phyloP scores from a whole-genome alignment of 2,888 invertebrate species.

The Camponotus fellah region DNA sequence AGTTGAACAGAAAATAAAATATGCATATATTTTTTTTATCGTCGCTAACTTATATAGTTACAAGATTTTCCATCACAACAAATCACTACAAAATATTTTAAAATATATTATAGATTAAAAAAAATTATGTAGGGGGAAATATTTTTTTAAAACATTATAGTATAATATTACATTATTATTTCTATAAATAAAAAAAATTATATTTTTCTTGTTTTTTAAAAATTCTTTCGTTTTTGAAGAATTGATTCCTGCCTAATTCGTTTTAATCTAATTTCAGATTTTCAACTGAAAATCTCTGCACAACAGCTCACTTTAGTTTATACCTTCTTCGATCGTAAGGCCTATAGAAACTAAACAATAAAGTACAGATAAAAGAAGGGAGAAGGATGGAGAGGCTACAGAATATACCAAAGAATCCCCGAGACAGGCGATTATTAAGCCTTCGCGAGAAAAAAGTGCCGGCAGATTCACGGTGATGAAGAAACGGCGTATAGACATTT shows the following conservation, averaged over 20 bases:
- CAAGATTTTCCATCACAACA: background rate
- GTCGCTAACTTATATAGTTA: background rate
- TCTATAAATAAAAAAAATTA: background rate
- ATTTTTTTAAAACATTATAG: background rate
- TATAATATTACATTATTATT: background rate
- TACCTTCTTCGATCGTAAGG: background rate
- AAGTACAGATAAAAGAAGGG: constrained; percentile 12
- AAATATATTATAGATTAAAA: background rate
- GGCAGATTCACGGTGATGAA: constrained; percentile 63
- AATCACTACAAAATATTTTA: background rate
- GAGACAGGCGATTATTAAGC: constrained; percentile 53
- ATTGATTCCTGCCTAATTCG: background rate
- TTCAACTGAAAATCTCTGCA: background rate
- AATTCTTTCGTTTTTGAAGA: background rate
- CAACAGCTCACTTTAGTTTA: constrained; percentile 16
- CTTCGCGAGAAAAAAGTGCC: constrained; percentile 36
- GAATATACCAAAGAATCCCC: constrained; percentile 29
- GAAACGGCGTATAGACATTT: constrained; percentile 62
- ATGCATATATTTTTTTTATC: background rate
- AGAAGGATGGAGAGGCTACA: constrained; percentile 1
- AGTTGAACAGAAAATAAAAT: background rate
- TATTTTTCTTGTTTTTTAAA: background rate
- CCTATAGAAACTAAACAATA: constrained; percentile 41
- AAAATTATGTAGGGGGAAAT: background rate
- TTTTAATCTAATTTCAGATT: constrained; percentile 5